phyloP scores from a whole-genome alignment of 2,888 invertebrate species.

The Megamerina dolium region DNA sequence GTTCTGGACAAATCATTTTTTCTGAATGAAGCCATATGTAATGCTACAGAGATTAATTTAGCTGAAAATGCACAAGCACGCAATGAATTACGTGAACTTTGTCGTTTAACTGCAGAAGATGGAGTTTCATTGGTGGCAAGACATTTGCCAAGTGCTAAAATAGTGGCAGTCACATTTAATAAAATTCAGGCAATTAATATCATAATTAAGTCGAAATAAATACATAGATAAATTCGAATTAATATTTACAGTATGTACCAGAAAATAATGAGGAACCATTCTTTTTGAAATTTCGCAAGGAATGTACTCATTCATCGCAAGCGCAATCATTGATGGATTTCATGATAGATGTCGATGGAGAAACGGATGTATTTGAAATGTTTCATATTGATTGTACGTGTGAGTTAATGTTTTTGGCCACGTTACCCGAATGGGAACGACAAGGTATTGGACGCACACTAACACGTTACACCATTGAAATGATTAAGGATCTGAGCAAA shows the following conservation, averaged over 20 bases:
- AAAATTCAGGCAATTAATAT: slow-evolving; percentile 57
- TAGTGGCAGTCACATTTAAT: slow-evolving; percentile 61
- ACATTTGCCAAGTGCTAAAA: slow-evolving; percentile 52
- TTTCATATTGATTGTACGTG: slow-evolving; percentile 58
- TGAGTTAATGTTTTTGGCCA: slow-evolving; percentile 65
- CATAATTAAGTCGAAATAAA: not conserved
- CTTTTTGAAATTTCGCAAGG: slow-evolving; percentile 38
- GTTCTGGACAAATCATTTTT: slow-evolving; percentile 51
- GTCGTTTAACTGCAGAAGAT: slow-evolving; percentile 57
- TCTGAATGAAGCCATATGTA: slow-evolving; percentile 56
- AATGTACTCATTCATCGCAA: slow-evolving; percentile 54
- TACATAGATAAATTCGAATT: not conserved
- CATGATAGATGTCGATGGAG: slow-evolving; percentile 59
- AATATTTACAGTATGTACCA: slow-evolving; percentile 28
- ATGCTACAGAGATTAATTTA: slow-evolving; percentile 54
- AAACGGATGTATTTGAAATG: slow-evolving; percentile 58
- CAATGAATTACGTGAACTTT: slow-evolving; percentile 58
- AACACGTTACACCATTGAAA: slow-evolving; percentile 53
- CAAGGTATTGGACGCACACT: slow-evolving; percentile 54
- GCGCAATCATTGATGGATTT: slow-evolving; percentile 58
- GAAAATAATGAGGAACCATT: slow-evolving; percentile 34
- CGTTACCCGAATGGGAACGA: slow-evolving; percentile 52
- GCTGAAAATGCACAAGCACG: slow-evolving; percentile 53
- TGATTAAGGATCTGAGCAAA: slow-evolving; percentile 50
- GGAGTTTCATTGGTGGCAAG: slow-evolving; percentile 61